Percentiles rank a stretch among this genome's conserved stretches.
phyloP scores from a whole-genome alignment of 2,797 vertebrate genomes.

The Eleutherodactylus coqui region DNA sequence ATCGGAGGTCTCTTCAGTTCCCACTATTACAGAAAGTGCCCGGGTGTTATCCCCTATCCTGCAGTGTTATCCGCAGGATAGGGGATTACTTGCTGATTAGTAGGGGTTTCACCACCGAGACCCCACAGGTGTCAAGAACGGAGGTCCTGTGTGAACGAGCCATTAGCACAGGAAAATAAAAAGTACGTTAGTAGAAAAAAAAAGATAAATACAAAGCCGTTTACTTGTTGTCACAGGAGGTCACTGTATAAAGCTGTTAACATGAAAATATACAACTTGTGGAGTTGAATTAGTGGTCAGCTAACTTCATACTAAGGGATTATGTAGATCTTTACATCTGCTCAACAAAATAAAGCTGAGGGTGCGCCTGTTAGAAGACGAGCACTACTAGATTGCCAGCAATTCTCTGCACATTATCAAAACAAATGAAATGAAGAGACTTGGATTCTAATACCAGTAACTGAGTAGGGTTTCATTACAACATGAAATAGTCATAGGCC shows the following conservation, averaged over 20 bases:
- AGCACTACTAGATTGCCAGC: conserved; percentile 37
- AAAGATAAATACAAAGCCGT: too few species aligned
- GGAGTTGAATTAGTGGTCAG: not conserved
- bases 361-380: not conserved
- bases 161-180: too few species aligned
- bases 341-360: not conserved
- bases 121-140: too few species aligned
- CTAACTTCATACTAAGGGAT: not conserved
- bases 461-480: not conserved
- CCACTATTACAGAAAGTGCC: too few species aligned
- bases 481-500: too few species aligned
- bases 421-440: not conserved
- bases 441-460: not conserved
- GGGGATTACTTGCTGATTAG: too few species aligned
- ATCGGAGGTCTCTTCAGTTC: too few species aligned
- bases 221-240: not conserved
- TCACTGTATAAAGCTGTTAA: not conserved
- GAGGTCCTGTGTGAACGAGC: too few species aligned
- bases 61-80: too few species aligned
- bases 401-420: not conserved
- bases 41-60: too few species aligned
- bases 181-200: too few species aligned
- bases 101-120: too few species aligned
- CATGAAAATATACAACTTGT: not conserved
- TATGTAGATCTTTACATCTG: not conserved